Percentiles rank a stretch among this genome's conserved stretches.
Conservation (phyloP, 2,797 vertebrate genomes). For the Semotilus atromaculatus region DNA sequence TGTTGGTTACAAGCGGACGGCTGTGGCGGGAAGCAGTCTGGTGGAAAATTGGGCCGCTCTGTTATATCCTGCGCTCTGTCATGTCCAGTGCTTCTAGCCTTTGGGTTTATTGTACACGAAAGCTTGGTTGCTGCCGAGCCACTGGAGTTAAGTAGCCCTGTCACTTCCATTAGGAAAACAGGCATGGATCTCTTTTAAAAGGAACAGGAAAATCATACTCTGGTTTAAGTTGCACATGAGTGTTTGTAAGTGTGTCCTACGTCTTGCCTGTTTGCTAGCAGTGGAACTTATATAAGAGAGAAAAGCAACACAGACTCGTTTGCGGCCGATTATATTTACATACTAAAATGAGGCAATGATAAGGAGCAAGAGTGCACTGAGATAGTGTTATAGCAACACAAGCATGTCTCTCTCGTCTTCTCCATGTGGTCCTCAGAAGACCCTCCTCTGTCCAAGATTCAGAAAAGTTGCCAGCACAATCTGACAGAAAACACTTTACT, state of each 20-base stretch:
- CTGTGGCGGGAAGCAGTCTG: constrained; percentile 70
- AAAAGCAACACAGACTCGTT: constrained; percentile 16
- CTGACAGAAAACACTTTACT: constrained; percentile 18
- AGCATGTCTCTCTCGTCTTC: not conserved
- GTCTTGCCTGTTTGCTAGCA: constrained; percentile 51
- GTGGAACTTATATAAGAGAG: constrained; percentile 53
- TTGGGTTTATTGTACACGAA: constrained; percentile 79
- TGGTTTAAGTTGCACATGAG: not conserved
- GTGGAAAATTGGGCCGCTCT: constrained; percentile 80
- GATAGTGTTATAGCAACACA: not conserved
- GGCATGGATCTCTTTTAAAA: constrained; percentile 25
- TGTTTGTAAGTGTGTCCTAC: constrained; percentile 28
- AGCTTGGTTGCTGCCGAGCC: constrained; percentile 75
- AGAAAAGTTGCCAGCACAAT: not conserved
- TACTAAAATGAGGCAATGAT: constrained; percentile 20
- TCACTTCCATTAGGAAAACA: constrained; percentile 51
- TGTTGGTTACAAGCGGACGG: constrained; percentile 35
- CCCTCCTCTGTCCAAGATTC: not conserved
- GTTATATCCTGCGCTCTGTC: constrained; percentile 65
- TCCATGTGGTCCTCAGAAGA: not conserved
- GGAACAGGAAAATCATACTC: constrained; percentile 17
- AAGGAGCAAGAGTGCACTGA: not conserved
- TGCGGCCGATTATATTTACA: constrained; percentile 37
- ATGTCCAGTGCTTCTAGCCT: constrained; percentile 71
- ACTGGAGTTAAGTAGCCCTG: constrained; percentile 79